Evolutionary conservation across 2,797 vertebrate genomes (phyloP).

Genomic region (Sciurus vulgaris): DNA sequence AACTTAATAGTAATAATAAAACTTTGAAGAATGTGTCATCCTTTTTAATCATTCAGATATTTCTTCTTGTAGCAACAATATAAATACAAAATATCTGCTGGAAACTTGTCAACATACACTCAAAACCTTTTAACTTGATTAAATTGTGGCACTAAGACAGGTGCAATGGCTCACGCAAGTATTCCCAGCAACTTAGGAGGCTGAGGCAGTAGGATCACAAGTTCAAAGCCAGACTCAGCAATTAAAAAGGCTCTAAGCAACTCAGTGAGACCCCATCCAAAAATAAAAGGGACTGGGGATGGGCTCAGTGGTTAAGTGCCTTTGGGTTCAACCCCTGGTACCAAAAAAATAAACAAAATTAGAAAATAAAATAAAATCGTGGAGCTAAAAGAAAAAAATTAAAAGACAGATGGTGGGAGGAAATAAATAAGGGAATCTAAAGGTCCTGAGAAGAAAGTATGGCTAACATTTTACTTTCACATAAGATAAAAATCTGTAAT

Average conservation of each 20-base stretch:
- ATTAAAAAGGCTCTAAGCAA: too few species aligned
- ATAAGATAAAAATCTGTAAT: neutral
- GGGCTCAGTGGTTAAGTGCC: too few species aligned
- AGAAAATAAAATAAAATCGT: neutral
- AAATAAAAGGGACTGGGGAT: too few species aligned
- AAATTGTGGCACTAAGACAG: too few species aligned
- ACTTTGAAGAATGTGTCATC: neutral
- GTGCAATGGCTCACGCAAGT: too few species aligned
- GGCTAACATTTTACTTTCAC: neutral
- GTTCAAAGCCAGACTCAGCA: too few species aligned
- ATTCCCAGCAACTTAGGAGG: too few species aligned
- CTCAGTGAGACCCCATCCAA: too few species aligned
- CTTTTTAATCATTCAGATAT: conserved; percentile 24
- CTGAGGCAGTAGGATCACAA: too few species aligned
- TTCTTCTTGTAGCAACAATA: neutral
- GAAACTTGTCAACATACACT: neutral
- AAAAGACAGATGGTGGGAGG: neutral
- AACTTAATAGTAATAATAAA: neutral
- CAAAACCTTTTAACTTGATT: neutral
- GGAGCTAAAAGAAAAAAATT: conserved; percentile 3
- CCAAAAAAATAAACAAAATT: neutral
- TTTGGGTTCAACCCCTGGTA: too few species aligned
- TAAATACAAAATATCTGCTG: neutral
- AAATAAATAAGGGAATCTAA: conserved; percentile 17
- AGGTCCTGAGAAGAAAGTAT: neutral